Evolutionary conservation across 2,797 vertebrate genomes (phyloP).

Genomic region (Todus mexicanus): DNA sequence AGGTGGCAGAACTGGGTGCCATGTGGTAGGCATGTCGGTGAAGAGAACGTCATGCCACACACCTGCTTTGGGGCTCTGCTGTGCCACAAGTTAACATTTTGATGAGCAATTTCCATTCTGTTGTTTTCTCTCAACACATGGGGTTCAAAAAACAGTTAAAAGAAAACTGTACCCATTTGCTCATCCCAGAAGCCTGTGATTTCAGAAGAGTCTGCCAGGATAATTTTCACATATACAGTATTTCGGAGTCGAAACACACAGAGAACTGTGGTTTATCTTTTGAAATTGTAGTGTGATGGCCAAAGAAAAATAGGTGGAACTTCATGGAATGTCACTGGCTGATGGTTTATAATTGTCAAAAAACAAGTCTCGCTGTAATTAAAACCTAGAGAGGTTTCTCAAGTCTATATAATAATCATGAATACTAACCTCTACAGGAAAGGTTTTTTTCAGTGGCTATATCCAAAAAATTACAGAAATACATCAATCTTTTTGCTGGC

Average conservation of each 20-base stretch:
- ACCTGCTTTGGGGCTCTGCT: slow-evolving; percentile 77
- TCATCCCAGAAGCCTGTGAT: slow-evolving; percentile 77
- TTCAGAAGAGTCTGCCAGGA: slow-evolving; percentile 74
- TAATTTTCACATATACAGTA: slow-evolving; percentile 65
- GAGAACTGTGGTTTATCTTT: slow-evolving; percentile 56
- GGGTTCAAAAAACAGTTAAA: slow-evolving; percentile 83
- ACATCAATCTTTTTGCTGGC: not conserved
- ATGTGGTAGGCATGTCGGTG: slow-evolving; percentile 70
- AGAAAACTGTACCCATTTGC: slow-evolving; percentile 80
- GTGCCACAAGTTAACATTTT: slow-evolving; percentile 81
- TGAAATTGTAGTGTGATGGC: slow-evolving; percentile 42
- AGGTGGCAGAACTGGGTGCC: slow-evolving; percentile 74
- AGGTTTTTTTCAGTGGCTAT: not conserved
- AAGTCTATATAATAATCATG: slow-evolving; percentile 49
- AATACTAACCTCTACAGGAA: slow-evolving; percentile 48
- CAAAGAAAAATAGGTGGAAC: slow-evolving; percentile 58
- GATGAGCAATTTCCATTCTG: slow-evolving; percentile 83
- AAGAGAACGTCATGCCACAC: slow-evolving; percentile 69
- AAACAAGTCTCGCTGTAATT: slow-evolving; percentile 23
- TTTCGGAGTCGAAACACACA: slow-evolving; percentile 60
- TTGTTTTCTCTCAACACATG: slow-evolving; percentile 84
- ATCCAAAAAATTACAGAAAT: not conserved
- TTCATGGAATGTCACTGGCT: slow-evolving; percentile 48
- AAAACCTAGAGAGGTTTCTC: slow-evolving; percentile 63
- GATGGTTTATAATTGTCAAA: slow-evolving; percentile 18